These are phyloP conservation scores for Pungitius pungitius DNA, from an alignment of 2,113 vertebrate species.

Conservation along the genomic window DNA sequence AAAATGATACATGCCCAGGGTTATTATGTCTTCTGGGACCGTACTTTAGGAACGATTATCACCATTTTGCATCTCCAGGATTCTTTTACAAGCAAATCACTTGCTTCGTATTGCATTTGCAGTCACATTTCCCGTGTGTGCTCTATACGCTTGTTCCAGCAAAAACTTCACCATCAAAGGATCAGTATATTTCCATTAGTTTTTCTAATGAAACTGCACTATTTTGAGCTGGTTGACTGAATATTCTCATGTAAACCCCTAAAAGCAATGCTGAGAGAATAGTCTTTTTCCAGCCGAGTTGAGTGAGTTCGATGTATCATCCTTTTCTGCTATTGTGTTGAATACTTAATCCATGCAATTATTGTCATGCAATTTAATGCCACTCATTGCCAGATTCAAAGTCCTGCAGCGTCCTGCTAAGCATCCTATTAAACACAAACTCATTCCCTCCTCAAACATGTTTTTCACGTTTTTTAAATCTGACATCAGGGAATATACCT, in stretches of 20 bases:
- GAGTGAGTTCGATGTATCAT: slow-evolving; percentile 15
- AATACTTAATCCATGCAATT: slow-evolving; percentile 72
- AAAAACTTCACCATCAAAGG: slow-evolving; percentile 9
- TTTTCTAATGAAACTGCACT: not conserved
- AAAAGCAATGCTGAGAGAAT: no score
- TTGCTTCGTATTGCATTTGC: slow-evolving; percentile 12
- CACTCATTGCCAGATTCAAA: slow-evolving; percentile 31
- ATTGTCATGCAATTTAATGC: slow-evolving; percentile 59
- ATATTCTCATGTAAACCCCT: not conserved
- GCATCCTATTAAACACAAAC: slow-evolving; percentile 43
- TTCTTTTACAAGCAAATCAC: slow-evolving; percentile 8
- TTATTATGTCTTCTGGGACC: not conserved
- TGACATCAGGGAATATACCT: slow-evolving; percentile 56
- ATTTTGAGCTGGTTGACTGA: not conserved
- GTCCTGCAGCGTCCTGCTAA: slow-evolving; percentile 34
- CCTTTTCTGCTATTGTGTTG: slow-evolving; percentile 34
- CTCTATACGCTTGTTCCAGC: not conserved
- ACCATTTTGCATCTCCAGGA: slow-evolving; percentile 6
- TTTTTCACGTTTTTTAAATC: slow-evolving; percentile 33
- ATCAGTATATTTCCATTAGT: slow-evolving; percentile 10
- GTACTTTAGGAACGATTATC: not conserved
- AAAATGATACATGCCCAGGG: slow-evolving; percentile 7
- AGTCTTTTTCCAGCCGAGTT: slow-evolving; percentile 6
- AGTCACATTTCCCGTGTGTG: slow-evolving; percentile 3
- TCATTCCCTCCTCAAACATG: slow-evolving; percentile 5